Percentiles rank a stretch among this genome's conserved stretches.
phyloP scores from a whole-genome alignment of 2,797 vertebrate species.

The Gambelia wislizenii region DNA sequence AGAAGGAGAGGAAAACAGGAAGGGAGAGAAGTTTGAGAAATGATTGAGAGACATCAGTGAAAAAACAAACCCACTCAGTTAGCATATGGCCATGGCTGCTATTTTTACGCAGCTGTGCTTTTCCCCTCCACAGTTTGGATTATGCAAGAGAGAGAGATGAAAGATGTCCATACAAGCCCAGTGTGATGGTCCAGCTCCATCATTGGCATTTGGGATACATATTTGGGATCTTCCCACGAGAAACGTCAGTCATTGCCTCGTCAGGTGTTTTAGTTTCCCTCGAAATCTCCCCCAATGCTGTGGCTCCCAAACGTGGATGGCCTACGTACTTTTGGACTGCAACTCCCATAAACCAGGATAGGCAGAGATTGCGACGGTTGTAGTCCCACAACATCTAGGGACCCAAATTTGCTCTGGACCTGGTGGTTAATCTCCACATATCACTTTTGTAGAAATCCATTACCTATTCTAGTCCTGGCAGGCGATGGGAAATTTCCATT shows the following conservation, averaged over 20 bases:
- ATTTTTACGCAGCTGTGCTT: slow-evolving; percentile 67
- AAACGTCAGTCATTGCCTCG: too few species aligned
- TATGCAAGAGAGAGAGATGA: slow-evolving; percentile 56
- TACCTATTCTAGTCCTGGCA: too few species aligned
- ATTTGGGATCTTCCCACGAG: too few species aligned
- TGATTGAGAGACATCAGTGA: slow-evolving; percentile 48
- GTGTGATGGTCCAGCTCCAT: too few species aligned
- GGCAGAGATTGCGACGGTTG: too few species aligned
- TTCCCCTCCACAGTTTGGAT: slow-evolving; percentile 57
- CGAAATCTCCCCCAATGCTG: neutral
- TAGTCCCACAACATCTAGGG: too few species aligned
- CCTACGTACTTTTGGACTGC: neutral
- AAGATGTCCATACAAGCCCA: neutral
- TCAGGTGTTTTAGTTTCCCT: neutral
- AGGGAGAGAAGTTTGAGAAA: neutral
- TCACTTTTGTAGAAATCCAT: too few species aligned
- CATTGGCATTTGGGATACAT: too few species aligned
- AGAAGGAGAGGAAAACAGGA: neutral
- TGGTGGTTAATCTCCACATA: too few species aligned
- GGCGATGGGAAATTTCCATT: too few species aligned
- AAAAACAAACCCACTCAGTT: neutral
- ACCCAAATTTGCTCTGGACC: neutral
- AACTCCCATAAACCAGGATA: neutral
- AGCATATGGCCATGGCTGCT: slow-evolving; percentile 63
- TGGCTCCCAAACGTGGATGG: too few species aligned